Conservation (phyloP, 2,888 invertebrate genomes). For the Cheilosia urbana region DNA sequence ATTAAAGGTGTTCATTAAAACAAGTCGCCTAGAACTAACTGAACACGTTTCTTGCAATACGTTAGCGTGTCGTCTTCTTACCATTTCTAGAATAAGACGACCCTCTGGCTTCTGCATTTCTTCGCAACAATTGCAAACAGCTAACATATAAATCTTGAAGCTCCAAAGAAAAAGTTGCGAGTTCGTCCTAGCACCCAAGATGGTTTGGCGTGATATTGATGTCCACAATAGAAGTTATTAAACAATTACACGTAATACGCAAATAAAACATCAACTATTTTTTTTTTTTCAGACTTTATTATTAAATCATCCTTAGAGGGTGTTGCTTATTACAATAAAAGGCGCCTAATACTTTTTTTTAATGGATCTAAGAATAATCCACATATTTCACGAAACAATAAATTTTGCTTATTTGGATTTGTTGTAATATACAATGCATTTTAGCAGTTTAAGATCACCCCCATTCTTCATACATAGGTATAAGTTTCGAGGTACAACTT, state of each 20-base stretch:
- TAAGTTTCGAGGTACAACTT: not conserved
- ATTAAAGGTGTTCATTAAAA: no score
- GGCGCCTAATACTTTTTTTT: conserved; percentile 69
- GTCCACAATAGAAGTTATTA: no score
- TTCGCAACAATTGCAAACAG: no score
- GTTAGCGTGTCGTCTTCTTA: no score
- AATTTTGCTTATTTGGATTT: conserved; percentile 37
- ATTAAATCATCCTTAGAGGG: conserved; percentile 75
- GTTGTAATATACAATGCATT: conserved; percentile 25
- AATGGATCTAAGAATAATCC: conserved; percentile 56
- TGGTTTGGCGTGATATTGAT: no score
- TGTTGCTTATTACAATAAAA: conserved; percentile 74
- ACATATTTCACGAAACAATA: conserved; percentile 51
- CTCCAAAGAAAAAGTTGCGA: no score
- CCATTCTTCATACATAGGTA: not conserved
- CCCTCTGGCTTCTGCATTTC: no score
- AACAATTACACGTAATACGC: not conserved
- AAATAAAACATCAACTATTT: conserved; percentile 2
- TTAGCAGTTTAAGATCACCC: not conserved
- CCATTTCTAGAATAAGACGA: no score
- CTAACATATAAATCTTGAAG: no score
- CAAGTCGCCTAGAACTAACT: no score
- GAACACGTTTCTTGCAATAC: no score
- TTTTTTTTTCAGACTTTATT: conserved; percentile 73
- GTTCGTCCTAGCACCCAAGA: no score